A percentile compares a stretch with the other conserved stretches of the same genome.
Evolutionary conservation across 2,113 vertebrate genomes (phyloP).

Genomic region (Ptilorrhoa leucosticta): DNA sequence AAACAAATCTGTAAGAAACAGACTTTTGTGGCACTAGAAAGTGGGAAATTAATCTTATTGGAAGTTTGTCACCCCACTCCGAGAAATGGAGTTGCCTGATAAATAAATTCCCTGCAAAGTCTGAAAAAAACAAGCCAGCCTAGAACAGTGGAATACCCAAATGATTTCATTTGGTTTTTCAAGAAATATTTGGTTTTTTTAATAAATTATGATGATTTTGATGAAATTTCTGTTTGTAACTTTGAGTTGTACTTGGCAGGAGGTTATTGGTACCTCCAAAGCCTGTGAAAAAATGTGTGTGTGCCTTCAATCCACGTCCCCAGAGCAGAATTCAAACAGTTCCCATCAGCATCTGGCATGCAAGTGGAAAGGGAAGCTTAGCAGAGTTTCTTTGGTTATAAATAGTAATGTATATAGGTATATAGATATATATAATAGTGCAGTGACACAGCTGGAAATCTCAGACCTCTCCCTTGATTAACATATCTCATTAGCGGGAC

Average conservation of each 20-base stretch:
- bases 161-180: neutral
- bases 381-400: neutral
- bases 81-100: neutral
- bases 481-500: neutral
- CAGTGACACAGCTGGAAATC: neutral
- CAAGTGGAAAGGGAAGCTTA: neutral
- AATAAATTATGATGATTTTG: neutral
- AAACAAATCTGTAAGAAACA: neutral
- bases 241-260: neutral
- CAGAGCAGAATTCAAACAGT: neutral
- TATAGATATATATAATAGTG: neutral
- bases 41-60: neutral
- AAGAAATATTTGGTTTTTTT: neutral
- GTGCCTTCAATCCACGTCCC: neutral
- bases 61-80: neutral
- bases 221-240: neutral
- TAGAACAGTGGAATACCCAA: neutral
- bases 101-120: neutral
- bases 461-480: neutral
- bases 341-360: neutral
- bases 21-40: neutral
- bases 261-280: neutral
- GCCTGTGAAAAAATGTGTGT: neutral
- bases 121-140: neutral
- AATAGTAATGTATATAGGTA: neutral